phyloP scores from a whole-genome alignment of 2,113 vertebrate genomes.

The Leucosticte australis region DNA sequence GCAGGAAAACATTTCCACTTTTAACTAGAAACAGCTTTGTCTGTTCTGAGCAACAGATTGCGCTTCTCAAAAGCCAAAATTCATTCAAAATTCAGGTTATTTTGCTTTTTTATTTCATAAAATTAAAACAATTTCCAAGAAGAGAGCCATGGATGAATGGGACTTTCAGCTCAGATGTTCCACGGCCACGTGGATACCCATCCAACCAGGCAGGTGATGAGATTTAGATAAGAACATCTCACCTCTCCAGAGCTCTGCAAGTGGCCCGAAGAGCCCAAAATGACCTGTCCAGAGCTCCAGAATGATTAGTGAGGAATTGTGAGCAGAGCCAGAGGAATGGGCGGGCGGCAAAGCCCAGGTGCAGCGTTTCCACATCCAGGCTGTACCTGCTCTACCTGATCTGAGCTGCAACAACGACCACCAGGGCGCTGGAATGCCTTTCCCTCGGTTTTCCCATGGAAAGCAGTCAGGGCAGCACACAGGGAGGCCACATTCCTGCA shows the following conservation, averaged over 20 bases:
- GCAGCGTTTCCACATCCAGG: background rate
- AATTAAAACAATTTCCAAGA: background rate
- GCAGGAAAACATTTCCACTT: background rate
- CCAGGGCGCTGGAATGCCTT: background rate
- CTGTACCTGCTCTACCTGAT: background rate
- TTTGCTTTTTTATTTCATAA: background rate
- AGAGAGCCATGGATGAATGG: background rate
- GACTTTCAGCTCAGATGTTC: background rate
- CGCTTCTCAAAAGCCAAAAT: background rate
- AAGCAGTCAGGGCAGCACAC: background rate
- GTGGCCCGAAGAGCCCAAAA: background rate
- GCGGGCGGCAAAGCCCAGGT: background rate
- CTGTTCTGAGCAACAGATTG: background rate
- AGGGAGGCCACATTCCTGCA: slow-evolving; percentile 9
- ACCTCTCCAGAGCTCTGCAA: background rate
- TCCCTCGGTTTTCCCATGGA: background rate
- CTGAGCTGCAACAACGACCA: background rate
- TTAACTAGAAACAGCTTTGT: background rate
- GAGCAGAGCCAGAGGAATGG: background rate
- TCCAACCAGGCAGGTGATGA: background rate
- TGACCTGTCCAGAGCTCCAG: background rate
- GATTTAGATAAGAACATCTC: background rate
- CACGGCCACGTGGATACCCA: accelerated
- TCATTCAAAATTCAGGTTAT: background rate
- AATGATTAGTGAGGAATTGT: background rate